phyloP scores from a whole-genome alignment of 2,113 vertebrate genomes.

The Colossoma macropomum region DNA sequence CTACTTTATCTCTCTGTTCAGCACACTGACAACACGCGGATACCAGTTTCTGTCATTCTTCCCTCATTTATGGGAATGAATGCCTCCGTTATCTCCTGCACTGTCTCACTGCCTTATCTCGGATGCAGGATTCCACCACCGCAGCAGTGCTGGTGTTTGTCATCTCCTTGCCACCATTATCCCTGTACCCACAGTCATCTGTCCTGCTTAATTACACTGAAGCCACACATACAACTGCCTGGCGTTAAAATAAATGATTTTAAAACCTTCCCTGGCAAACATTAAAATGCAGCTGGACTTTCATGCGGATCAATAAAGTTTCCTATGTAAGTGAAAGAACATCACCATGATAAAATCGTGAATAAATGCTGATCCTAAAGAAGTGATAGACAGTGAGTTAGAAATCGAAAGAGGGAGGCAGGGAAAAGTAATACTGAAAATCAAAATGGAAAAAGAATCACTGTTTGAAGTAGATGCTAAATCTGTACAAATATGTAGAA shows the following conservation, averaged over 20 bases:
- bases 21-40: slow-evolving; percentile 22
- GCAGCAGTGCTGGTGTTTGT: slow-evolving; percentile 25
- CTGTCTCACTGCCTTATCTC: slow-evolving; percentile 7
- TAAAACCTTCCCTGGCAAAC: slow-evolving; percentile 59
- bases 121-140: slow-evolving; percentile 17
- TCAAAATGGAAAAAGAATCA: not conserved
- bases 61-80: slow-evolving; percentile 39
- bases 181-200: slow-evolving; percentile 42
- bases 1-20: slow-evolving; percentile 28
- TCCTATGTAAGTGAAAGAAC: slow-evolving; percentile 30
- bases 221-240: slow-evolving; percentile 38
- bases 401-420: not conserved
- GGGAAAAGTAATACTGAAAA: slow-evolving; percentile 14
- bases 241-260: slow-evolving; percentile 61
- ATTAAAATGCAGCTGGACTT: slow-evolving; percentile 52
- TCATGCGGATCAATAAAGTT: slow-evolving; percentile 52
- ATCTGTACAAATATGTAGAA: not conserved
- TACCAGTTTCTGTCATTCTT: slow-evolving; percentile 35
- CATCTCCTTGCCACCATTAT: slow-evolving; percentile 41
- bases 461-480: not conserved
- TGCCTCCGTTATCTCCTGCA: slow-evolving; percentile 33
- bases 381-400: slow-evolving; percentile 17
- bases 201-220: slow-evolving; percentile 26
- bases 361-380: slow-evolving; percentile 52
- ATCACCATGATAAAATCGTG: slow-evolving; percentile 24